A percentile compares a stretch with the other conserved stretches of the same genome.
Conservation (phyloP, 2,797 vertebrate genomes). For the Enteromius treurensis region DNA sequence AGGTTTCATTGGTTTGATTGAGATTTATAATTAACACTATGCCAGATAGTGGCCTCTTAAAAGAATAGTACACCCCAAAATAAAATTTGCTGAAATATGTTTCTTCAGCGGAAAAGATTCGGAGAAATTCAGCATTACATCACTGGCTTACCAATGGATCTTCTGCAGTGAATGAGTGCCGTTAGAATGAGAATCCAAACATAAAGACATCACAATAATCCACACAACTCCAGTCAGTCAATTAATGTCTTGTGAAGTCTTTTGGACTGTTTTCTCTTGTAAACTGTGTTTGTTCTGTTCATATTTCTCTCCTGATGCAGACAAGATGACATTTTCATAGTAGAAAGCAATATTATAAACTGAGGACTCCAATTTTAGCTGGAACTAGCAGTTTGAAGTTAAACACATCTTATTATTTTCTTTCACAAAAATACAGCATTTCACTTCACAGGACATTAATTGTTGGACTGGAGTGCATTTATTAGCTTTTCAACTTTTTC, state of each 20-base stretch:
- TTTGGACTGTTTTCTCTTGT: not conserved
- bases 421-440: not conserved
- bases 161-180: not conserved
- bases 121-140: not conserved
- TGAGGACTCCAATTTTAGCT: not conserved
- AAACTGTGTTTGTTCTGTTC: not conserved
- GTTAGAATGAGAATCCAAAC: not conserved
- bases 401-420: not conserved
- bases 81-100: not conserved
- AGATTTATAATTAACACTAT: constrained; percentile 16
- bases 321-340: not conserved
- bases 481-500: not conserved
- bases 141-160: not conserved
- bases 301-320: not conserved
- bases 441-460: not conserved
- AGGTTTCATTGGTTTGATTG: constrained; percentile 11
- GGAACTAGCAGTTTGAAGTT: not conserved
- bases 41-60: not conserved
- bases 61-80: not conserved
- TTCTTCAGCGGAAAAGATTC: not conserved
- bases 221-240: not conserved
- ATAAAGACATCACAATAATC: not conserved
- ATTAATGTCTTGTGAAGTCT: not conserved
- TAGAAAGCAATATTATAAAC: not conserved
- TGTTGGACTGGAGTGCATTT: not conserved